Evolutionary conservation across 2,888 invertebrate species (phyloP).

Genomic region (Trisateles emortualis): DNA sequence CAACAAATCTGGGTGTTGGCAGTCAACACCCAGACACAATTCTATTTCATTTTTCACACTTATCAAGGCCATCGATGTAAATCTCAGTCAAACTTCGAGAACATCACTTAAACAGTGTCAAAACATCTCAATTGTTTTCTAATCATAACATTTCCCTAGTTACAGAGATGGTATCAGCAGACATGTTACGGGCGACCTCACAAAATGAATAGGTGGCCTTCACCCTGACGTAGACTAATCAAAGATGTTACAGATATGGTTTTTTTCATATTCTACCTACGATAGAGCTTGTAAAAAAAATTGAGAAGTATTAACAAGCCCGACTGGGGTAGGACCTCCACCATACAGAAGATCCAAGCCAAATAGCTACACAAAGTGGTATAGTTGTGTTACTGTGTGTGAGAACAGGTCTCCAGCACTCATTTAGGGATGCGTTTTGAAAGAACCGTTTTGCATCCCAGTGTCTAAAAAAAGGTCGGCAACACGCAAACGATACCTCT

Average conservation of each 20-base stretch:
- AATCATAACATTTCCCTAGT: conserved; percentile 47
- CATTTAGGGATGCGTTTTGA: too few relatives aligned
- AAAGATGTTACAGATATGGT: conserved; percentile 1
- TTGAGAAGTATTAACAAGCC: too few relatives aligned
- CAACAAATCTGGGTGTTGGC: too few relatives aligned
- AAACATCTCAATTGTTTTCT: conserved; percentile 51
- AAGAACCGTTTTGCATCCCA: too few relatives aligned
- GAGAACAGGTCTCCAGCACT: too few relatives aligned
- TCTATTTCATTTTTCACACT: not conserved
- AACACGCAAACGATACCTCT: too few relatives aligned
- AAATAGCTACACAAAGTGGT: too few relatives aligned
- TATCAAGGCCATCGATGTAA: conserved; percentile 20
- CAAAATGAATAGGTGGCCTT: conserved; percentile 26
- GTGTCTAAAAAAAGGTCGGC: too few relatives aligned
- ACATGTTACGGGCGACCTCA: conserved; percentile 36
- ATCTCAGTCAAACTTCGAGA: conserved; percentile 12
- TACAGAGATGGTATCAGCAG: conserved; percentile 35
- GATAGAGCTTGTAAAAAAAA: not conserved
- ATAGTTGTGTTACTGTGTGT: too few relatives aligned
- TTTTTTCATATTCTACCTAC: not conserved
- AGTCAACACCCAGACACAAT: too few relatives aligned
- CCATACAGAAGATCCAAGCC: too few relatives aligned
- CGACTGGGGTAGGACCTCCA: too few relatives aligned
- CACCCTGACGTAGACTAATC: conserved; percentile 13
- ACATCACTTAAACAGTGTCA: conserved; percentile 29